These are phyloP conservation scores for Microchrysa polita DNA, from an alignment of 2,888 invertebrate genomes.

Conservation along the genomic window DNA sequence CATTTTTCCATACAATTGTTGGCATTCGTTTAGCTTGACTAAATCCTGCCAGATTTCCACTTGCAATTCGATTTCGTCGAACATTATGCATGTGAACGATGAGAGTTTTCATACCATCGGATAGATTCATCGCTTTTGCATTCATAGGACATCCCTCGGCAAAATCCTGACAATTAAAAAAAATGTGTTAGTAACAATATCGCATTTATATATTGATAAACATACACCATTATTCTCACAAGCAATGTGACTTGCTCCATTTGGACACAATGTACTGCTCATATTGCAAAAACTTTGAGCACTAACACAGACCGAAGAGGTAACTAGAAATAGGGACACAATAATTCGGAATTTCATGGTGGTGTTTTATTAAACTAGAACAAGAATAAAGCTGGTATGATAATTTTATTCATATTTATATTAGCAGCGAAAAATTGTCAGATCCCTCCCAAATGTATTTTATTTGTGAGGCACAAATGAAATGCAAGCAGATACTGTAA, in stretches of 20 bases:
- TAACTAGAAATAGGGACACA: too few species aligned
- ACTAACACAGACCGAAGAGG: too few species aligned
- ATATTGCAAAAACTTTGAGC: constrained; percentile 23
- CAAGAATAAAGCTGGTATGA: too few species aligned
- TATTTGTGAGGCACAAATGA: too few species aligned
- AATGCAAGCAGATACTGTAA: too few species aligned
- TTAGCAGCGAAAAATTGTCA: too few species aligned
- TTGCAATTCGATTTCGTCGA: constrained; percentile 18
- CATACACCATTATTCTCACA: constrained; percentile 29
- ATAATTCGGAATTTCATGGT: too few species aligned
- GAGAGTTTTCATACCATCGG: not conserved
- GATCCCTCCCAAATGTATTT: too few species aligned
- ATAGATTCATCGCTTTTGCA: not conserved
- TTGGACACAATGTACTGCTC: constrained; percentile 8
- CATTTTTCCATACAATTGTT: constrained; percentile 10
- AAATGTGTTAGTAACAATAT: not conserved
- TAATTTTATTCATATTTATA: too few species aligned
- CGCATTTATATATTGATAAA: not conserved
- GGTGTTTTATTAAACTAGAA: too few species aligned
- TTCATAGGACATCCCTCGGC: not conserved
- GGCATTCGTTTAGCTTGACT: constrained; percentile 1
- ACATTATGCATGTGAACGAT: constrained; percentile 33
- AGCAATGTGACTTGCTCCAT: constrained; percentile 25
- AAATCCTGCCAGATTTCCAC: constrained; percentile 24
- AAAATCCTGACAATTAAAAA: constrained; percentile 9